Conservation (phyloP, 2,797 vertebrate species). For the Cuniculus paca region DNA sequence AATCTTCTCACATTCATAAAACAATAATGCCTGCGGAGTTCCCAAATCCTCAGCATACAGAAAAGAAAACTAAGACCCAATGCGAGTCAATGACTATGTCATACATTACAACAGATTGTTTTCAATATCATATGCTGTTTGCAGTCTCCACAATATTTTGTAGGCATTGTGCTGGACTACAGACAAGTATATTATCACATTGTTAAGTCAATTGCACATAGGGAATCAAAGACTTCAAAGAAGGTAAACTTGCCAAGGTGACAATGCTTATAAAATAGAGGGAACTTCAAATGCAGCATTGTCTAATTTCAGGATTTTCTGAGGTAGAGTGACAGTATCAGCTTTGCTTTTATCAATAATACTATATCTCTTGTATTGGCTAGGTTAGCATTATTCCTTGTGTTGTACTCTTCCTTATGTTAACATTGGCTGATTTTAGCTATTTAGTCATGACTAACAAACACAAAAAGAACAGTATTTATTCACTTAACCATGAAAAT, state of each 20-base stretch:
- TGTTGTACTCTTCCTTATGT: background rate
- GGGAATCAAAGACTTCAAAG: background rate
- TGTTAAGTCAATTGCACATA: background rate
- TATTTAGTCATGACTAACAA: background rate
- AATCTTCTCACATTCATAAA: slow-evolving; percentile 19
- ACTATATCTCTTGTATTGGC: background rate
- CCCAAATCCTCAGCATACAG: background rate
- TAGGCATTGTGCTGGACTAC: background rate
- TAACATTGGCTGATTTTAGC: too few species aligned
- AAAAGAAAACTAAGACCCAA: background rate
- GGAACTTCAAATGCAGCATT: background rate
- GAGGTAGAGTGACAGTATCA: background rate
- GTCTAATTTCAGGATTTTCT: background rate
- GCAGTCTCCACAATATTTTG: background rate
- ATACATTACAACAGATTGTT: background rate
- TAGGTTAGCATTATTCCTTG: background rate
- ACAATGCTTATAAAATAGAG: background rate
- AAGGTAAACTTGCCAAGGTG: background rate
- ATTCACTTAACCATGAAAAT: background rate
- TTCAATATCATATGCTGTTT: background rate
- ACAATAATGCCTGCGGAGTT: background rate
- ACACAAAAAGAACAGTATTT: background rate
- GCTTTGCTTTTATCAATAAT: background rate
- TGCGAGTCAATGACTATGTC: background rate
- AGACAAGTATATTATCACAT: background rate